These are phyloP conservation scores for Cetonia aurata DNA, from an alignment of 2,888 invertebrate genomes.

Conservation along the genomic window DNA sequence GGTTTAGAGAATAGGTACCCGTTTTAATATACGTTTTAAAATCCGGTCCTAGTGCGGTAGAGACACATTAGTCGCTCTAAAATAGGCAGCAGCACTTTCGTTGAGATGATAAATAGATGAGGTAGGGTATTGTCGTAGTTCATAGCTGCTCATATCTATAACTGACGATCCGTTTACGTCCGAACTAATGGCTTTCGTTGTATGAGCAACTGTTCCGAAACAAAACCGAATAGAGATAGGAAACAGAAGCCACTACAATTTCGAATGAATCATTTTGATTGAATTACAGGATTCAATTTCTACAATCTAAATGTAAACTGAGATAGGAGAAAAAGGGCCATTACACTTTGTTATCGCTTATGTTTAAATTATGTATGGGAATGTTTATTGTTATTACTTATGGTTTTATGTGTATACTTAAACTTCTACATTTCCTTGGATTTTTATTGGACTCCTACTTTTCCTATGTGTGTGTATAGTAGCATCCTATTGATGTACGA, in stretches of 20 bases:
- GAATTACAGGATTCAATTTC: conserved; percentile 46
- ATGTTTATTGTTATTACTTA: conserved; percentile 32
- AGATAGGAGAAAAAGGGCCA: conserved; percentile 5
- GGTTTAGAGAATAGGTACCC: conserved; percentile 17
- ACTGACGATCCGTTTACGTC: background rate
- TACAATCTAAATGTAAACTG: conserved; percentile 32
- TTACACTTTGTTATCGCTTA: conserved; percentile 13
- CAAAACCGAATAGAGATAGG: conserved; percentile 38
- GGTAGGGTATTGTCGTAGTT: conserved; percentile 50
- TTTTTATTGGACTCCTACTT: background rate
- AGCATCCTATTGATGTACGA: too few species aligned
- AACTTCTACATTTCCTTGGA: background rate
- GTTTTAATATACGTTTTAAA: conserved; percentile 3
- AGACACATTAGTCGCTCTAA: conserved; percentile 45
- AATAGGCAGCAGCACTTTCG: conserved; percentile 42
- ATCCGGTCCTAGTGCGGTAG: conserved; percentile 20
- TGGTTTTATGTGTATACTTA: conserved; percentile 14
- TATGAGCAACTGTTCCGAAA: conserved; percentile 16
- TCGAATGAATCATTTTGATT: conserved; percentile 49
- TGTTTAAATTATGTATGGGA: conserved; percentile 26
- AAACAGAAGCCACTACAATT: conserved; percentile 47
- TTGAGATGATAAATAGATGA: conserved; percentile 52
- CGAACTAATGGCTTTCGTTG: background rate
- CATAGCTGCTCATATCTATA: conserved; percentile 46
- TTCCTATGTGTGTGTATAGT: background rate